phyloP scores from a whole-genome alignment of 2,113 vertebrate species.

The Nothobranchius furzeri region DNA sequence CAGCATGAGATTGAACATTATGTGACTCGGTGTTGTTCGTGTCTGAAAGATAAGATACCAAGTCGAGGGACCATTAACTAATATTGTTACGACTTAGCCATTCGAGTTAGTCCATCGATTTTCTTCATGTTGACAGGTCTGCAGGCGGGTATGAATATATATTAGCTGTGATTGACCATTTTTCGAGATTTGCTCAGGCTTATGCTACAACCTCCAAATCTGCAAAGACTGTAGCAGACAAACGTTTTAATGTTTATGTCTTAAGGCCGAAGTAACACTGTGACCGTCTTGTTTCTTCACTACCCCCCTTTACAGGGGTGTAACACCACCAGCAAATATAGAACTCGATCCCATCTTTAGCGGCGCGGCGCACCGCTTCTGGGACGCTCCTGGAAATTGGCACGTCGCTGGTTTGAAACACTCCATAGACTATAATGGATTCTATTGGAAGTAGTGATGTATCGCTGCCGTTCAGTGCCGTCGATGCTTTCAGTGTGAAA shows the following conservation, averaged over 20 bases:
- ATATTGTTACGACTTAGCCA: constrained; percentile 1
- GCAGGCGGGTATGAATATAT: background rate
- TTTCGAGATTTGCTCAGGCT: background rate
- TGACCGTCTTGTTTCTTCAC: too few relatives aligned
- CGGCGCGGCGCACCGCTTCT: too few relatives aligned
- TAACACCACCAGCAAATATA: too few relatives aligned
- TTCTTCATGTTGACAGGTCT: background rate
- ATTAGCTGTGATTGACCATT: background rate
- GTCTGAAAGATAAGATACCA: background rate
- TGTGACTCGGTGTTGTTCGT: background rate
- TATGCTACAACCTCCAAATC: background rate
- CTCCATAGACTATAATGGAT: too few relatives aligned
- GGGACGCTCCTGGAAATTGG: too few relatives aligned
- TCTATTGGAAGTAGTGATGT: too few relatives aligned
- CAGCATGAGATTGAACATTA: constrained; percentile 3
- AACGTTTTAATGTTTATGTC: background rate
- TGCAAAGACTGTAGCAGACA: background rate
- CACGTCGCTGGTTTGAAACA: too few relatives aligned
- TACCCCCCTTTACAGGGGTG: too few relatives aligned
- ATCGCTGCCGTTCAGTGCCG: too few relatives aligned
- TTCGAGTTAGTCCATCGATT: constrained; percentile 7
- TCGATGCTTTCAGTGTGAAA: too few relatives aligned
- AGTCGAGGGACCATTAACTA: background rate
- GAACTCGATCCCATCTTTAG: too few relatives aligned
- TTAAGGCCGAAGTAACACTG: background rate